A percentile compares a stretch with the other conserved stretches of the same genome.
Evolutionary conservation across 2,888 invertebrate genomes (phyloP).

Genomic region (Cerastis rubricosa): DNA sequence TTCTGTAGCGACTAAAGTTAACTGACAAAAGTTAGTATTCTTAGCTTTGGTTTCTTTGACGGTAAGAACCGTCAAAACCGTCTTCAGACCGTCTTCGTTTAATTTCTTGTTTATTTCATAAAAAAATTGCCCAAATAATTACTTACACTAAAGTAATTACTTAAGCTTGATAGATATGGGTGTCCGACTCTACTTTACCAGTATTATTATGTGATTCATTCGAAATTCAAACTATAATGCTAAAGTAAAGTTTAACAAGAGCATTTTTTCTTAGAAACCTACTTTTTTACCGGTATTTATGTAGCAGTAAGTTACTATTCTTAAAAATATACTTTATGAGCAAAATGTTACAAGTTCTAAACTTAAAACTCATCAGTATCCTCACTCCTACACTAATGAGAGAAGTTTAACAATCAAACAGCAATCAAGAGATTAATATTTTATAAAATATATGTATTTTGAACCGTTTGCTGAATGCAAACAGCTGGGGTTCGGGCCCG

Average conservation of each 20-base stretch:
- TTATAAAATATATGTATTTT: slow-evolving; percentile 21
- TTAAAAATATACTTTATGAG: neutral
- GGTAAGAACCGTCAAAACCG: neutral
- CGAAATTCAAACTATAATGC: neutral
- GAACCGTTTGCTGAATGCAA: slow-evolving; percentile 22
- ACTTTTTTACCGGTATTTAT: neutral
- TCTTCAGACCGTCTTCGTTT: neutral
- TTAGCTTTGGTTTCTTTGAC: neutral
- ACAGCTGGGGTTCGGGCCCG: slow-evolving; percentile 47
- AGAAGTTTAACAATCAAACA: slow-evolving; percentile 35
- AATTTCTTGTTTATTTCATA: neutral
- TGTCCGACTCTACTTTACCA: neutral
- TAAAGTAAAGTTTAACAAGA: neutral
- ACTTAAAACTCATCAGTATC: neutral
- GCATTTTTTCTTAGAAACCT: neutral
- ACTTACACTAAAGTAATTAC: neutral
- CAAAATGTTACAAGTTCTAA: neutral
- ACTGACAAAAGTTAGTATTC: neutral
- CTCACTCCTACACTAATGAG: neutral
- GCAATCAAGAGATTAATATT: slow-evolving; percentile 19
- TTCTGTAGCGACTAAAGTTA: neutral
- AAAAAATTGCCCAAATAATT: neutral
- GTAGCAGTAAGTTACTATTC: neutral
- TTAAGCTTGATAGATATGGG: neutral
- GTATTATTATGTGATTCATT: neutral